Conservation (phyloP, 2,113 vertebrate species). For the Calidris pygmaea region DNA sequence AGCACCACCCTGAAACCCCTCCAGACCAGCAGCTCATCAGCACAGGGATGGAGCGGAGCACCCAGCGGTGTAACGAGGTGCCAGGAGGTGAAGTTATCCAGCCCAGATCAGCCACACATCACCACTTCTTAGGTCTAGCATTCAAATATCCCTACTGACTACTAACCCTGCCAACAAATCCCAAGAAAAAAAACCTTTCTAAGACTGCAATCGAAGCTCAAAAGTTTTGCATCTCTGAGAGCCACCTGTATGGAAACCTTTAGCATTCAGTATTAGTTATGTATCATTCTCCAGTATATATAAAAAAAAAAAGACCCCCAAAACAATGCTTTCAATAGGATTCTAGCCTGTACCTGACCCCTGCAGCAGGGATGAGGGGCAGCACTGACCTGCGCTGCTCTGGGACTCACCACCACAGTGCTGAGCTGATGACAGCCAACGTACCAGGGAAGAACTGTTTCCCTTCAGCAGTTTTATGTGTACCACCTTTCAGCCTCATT, state of each 20-base stretch:
- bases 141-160: not conserved
- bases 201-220: not conserved
- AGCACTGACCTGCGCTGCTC: not conserved
- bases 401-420: not conserved
- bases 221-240: not conserved
- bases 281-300: not conserved
- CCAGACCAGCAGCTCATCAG: not conserved
- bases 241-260: not conserved
- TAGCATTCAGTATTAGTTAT: not conserved
- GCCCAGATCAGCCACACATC: not conserved
- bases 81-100: not conserved
- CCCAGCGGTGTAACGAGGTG: rapidly evolving
- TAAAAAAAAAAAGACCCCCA: not conserved
- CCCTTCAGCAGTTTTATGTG: not conserved
- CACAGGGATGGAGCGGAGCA: rapidly evolving
- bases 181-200: not conserved
- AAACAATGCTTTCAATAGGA: not conserved
- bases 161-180: not conserved
- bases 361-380: not conserved
- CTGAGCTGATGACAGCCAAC: not conserved
- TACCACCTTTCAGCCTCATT: not conserved
- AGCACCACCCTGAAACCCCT: rapidly evolving
- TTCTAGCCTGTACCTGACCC: not conserved
- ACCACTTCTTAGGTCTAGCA: not conserved
- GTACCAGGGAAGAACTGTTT: not conserved